Evolutionary conservation across 2,797 vertebrate species (phyloP).

Genomic region (Amblyopsis hoosieri): DNA sequence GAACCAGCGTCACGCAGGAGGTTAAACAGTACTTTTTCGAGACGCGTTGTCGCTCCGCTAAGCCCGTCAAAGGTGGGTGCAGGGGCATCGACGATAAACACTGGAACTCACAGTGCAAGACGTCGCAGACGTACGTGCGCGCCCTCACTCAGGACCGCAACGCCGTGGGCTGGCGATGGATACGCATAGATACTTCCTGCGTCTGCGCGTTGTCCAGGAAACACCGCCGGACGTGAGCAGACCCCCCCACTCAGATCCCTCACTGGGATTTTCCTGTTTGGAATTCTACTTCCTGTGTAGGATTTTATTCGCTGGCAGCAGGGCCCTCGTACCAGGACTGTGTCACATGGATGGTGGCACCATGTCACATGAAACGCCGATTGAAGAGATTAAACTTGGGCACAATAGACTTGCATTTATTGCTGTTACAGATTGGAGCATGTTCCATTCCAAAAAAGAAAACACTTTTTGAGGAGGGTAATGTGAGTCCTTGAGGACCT

Average conservation of each 20-base stretch:
- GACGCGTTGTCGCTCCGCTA: conserved; percentile 86
- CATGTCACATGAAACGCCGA: conserved; percentile 23
- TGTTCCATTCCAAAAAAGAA: conserved; percentile 37
- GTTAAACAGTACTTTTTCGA: conserved; percentile 98
- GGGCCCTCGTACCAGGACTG: conserved; percentile 32
- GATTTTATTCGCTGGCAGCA: conserved; percentile 50
- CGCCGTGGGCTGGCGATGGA: conserved; percentile 91
- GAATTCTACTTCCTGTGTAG: conserved; percentile 40
- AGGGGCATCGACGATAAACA: conserved; percentile 96
- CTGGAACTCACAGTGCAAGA: conserved; percentile 99
- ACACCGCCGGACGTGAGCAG: conserved; percentile 85
- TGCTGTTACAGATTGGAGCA: conserved; percentile 22
- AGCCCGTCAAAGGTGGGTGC: conserved; percentile 86
- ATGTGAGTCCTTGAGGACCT: conserved; percentile 41
- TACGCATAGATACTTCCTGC: conserved; percentile 97
- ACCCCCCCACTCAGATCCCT: not conserved
- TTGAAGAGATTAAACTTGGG: conserved; percentile 30
- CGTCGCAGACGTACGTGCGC: conserved; percentile 91
- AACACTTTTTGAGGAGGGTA: conserved; percentile 29
- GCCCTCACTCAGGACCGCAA: conserved; percentile 88
- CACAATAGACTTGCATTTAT: conserved; percentile 52
- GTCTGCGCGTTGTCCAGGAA: conserved; percentile 95
- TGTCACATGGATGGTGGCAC: conserved; percentile 10
- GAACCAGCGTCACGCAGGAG: conserved; percentile 79
- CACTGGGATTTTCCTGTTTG: conserved; percentile 32